phyloP scores from a whole-genome alignment of 2,888 invertebrate species.

The Nemoura dubitans region DNA sequence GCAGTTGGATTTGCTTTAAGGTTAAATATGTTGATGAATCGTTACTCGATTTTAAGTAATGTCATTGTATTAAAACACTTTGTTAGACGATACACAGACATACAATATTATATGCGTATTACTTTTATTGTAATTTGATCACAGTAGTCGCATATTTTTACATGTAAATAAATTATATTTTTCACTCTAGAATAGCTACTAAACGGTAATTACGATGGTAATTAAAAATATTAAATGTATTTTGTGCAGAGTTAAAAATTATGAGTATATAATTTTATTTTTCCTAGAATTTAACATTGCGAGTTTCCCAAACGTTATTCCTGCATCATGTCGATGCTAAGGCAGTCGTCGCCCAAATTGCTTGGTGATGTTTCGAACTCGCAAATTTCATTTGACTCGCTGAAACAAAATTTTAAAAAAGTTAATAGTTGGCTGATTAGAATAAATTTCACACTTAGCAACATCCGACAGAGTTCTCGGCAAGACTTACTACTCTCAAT shows the following conservation, averaged over 20 bases:
- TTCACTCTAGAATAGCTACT: not conserved
- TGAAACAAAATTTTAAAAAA: slow-evolving; percentile 65
- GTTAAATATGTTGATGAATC: not conserved
- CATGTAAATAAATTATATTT: slow-evolving; percentile 14
- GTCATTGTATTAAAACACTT: not conserved
- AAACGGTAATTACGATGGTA: not conserved
- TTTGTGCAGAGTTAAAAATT: not conserved
- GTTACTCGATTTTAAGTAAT: not conserved
- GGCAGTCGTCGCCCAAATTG: slow-evolving; percentile 82
- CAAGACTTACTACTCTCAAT: no score
- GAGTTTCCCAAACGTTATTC: slow-evolving; percentile 57
- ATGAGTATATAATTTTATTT: not conserved
- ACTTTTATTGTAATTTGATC: not conserved
- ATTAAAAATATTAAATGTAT: slow-evolving; percentile 21
- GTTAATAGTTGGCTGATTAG: no score
- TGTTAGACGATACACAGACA: not conserved
- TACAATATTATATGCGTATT: not conserved
- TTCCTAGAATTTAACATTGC: not conserved
- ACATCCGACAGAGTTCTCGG: no score
- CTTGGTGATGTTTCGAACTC: slow-evolving; percentile 84
- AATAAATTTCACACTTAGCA: no score
- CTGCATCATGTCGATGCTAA: slow-evolving; percentile 72
- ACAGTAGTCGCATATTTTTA: slow-evolving; percentile 13
- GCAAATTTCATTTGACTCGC: slow-evolving; percentile 81
- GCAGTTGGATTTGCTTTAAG: not conserved